Evolutionary conservation across 2,797 vertebrate genomes (phyloP).

Genomic region (Galagoides demidoff): DNA sequence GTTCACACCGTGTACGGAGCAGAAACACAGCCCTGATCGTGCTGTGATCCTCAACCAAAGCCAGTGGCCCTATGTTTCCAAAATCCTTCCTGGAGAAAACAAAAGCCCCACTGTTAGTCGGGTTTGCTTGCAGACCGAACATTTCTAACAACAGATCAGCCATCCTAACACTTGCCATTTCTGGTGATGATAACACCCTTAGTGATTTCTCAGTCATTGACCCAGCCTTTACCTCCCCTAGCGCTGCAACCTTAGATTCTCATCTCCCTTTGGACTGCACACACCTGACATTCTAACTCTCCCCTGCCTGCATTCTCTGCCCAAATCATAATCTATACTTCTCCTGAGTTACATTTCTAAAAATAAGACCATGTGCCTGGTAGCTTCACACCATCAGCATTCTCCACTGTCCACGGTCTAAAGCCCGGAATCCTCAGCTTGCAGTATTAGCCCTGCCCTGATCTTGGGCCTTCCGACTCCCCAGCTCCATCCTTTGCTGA

Average conservation of each 20-base stretch:
- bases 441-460: neutral
- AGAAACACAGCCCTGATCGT: neutral
- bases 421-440: neutral
- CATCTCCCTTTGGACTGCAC: neutral
- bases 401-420: too few species aligned
- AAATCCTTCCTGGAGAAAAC: neutral
- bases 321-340: neutral
- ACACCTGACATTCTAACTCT: neutral
- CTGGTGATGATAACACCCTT: fast-evolving
- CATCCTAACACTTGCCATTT: neutral
- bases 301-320: neutral
- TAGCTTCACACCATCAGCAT: too few species aligned
- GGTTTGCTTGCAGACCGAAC: neutral
- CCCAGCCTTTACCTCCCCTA: neutral
- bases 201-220: neutral
- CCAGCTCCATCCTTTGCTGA: neutral
- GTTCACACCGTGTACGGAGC: neutral
- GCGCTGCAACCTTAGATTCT: neutral
- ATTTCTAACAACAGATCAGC: neutral
- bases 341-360: neutral
- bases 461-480: fast-evolving
- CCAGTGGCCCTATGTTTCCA: neutral
- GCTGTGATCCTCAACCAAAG: neutral
- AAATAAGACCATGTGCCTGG: neutral
- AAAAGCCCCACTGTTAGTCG: neutral